Evolutionary conservation across 1,140 invertebrate genomes (phyloP), one percentile per base, ranked within the genome.

Genomic region (Eriocheir sinensis): DNA sequence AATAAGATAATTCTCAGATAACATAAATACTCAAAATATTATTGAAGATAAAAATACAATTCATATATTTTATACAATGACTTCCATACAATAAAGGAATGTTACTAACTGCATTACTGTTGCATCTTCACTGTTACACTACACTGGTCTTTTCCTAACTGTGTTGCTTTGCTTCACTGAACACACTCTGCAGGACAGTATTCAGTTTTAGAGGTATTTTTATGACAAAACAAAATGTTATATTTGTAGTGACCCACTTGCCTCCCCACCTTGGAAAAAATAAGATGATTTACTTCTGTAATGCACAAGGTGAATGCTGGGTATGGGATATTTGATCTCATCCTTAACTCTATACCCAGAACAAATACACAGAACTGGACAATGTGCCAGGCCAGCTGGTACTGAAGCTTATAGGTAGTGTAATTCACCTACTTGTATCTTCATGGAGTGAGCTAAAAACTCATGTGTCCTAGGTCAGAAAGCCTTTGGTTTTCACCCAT

Each of bases 61-160:
- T 48, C 2, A 72, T n/a, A 72, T n/a, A 72, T 6, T 72, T 72
- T 21, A 72, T n/a, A 72, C 60, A n/a, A 72, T n/a, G 27, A 17
- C n/a, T n/a, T 72, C 60, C 60, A 72, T 72, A 72, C 60, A n/a
- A 72, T n/a, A 72, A n/a, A 72, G 60, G 60, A 72, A 72, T 72
- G 60, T 72, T 72, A 72, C 3, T 72, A n/a, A 72, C 27, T n/a
- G 60, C 12, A 72, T n/a, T 72, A n/a, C 17, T n/a, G 60, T n/a
- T n/a, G 21, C 60, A 72, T 72, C 60, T n/a, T 72, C 27, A 72
- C 60, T n/a, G 21, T n/a, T n/a, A 6, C 21, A 72, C 21, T 72
- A 2, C n/a, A 72, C 60, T 72, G 27, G 12, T n/a, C 60, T n/a
- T n/a, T 72, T 72, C 48, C 48, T 72, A 21, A 72, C 27, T n/a